Base-by-base conservation (phyloP, 2,797 vertebrate genomes). In the Pogonophryne albipinna region DNA sequence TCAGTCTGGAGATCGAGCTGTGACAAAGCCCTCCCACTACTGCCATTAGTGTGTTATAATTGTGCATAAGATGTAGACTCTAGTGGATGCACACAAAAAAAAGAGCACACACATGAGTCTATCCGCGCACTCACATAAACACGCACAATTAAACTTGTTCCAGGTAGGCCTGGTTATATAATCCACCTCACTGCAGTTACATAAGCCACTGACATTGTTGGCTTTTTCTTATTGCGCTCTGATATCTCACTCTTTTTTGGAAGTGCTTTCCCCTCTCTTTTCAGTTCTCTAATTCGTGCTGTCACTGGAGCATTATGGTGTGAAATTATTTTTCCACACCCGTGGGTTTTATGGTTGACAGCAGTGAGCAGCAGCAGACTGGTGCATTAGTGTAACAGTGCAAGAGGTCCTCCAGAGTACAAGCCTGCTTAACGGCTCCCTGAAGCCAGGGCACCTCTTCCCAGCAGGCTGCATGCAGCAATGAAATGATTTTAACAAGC, bases 1-100 rank as follows among this genome's bases (percentile, higher is more conserved):
- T 98, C 79, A 99, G 96, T 88, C 98, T 95, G 85, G 97, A 99
- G 89, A 98, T 99, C 0, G 98, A 97, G 92, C 97, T 99, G 91
- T 99, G 98, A 76, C 96, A 98, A 4, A 99, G 94, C 50, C 97
- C 97, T 67, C 98, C 98, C 76, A 99, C 97, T 84, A 99, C 97
- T 6, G 98, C 98, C 98, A 99, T 99, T 95, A 99, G 89, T 10
- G 97, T 98, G 90, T 99, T 99, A 89, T 97, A 99, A 93, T 99
- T 99, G 92, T 98, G 97, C 76, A 98, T 95, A 71, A 95, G 93
- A 73, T 97, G 96, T 63, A 99, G 96, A 90, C 96, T 95, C 98
- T 99, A 84, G 71, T 41, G 46, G 76, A 85, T 6, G 46, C 13
- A 67, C 23, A 84, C 47, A 79, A 52, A 38, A 50, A 76, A 69